Conservation (phyloP, 2,113 vertebrate genomes). For the Promerops cafer region DNA sequence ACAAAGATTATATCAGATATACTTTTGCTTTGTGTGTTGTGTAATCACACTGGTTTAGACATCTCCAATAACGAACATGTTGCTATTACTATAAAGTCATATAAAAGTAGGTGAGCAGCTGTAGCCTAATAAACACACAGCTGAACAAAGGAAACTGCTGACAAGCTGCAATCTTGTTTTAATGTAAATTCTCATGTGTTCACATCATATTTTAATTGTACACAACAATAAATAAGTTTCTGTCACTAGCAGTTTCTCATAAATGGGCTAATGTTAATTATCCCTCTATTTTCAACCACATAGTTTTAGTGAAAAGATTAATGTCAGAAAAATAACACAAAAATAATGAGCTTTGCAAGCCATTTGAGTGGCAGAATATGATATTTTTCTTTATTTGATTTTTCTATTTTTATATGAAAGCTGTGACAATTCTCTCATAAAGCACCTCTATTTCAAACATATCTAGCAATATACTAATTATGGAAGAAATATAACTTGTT, state of each 20-base stretch:
- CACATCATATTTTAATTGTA: background rate
- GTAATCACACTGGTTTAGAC: constrained; percentile 32
- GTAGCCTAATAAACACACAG: constrained; percentile 42
- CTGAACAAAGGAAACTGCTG: constrained; percentile 34
- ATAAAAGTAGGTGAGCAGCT: constrained; percentile 46
- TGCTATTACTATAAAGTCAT: constrained; percentile 36
- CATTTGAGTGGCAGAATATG: background rate
- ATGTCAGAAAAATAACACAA: background rate
- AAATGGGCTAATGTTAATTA: constrained; percentile 51
- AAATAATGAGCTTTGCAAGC: background rate
- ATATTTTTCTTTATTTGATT: background rate
- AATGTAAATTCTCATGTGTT: constrained; percentile 48
- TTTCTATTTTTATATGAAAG: background rate
- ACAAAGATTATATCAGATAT: background rate
- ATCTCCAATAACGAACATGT: constrained; percentile 17
- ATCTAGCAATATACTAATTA: background rate
- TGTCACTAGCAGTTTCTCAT: constrained; percentile 28
- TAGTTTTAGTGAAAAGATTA: background rate
- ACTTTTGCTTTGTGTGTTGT: background rate
- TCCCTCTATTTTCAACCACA: constrained; percentile 7
- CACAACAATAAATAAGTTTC: constrained; percentile 15
- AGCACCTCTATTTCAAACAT: background rate
- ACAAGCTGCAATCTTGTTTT: constrained; percentile 34
- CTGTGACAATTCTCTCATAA: background rate
- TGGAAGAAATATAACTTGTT: background rate